Percentiles rank a stretch among this genome's conserved stretches.
These are phyloP conservation scores for Remorina albescens DNA, from an alignment of 2,797 vertebrate species.

Conservation along the genomic window DNA sequence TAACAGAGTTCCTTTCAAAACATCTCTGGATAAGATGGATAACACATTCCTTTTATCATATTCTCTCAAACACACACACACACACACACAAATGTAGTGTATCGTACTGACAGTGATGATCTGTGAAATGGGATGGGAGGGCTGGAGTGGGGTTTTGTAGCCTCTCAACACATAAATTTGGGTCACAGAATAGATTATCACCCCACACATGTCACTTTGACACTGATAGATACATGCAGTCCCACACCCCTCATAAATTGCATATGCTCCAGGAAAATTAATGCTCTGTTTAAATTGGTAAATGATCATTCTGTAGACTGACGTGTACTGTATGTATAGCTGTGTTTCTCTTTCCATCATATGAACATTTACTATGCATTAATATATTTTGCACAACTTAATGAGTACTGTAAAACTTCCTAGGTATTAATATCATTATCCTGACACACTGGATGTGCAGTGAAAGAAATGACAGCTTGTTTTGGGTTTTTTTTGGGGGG, in stretches of 20 bases:
- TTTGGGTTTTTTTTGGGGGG: too few species aligned
- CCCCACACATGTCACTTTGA: slow-evolving; percentile 75
- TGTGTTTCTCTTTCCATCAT: slow-evolving; percentile 6
- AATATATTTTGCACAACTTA: slow-evolving; percentile 22
- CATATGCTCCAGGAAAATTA: slow-evolving; percentile 67
- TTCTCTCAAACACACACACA: slow-evolving; percentile 26
- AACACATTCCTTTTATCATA: slow-evolving; percentile 78
- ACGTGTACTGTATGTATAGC: slow-evolving; percentile 26
- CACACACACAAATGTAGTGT: slow-evolving; percentile 14
- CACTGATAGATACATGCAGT: slow-evolving; percentile 65
- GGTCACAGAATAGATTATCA: slow-evolving; percentile 82
- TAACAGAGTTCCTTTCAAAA: slow-evolving; percentile 80
- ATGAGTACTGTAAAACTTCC: slow-evolving; percentile 21
- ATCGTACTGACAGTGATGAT: slow-evolving; percentile 79
- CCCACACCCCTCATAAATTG: slow-evolving; percentile 74
- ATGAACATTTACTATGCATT: slow-evolving; percentile 37
- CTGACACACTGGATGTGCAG: not conserved
- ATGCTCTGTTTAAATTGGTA: slow-evolving; percentile 70
- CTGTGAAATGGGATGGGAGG: slow-evolving; percentile 79
- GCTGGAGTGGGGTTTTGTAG: slow-evolving; percentile 71
- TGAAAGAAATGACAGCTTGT: slow-evolving; percentile 5
- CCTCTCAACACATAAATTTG: slow-evolving; percentile 79
- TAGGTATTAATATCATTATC: not conserved
- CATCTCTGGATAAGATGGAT: slow-evolving; percentile 81
- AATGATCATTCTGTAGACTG: slow-evolving; percentile 62